Evolutionary conservation across 2,113 vertebrate genomes (phyloP).

Genomic region (Sitta europaea): DNA sequence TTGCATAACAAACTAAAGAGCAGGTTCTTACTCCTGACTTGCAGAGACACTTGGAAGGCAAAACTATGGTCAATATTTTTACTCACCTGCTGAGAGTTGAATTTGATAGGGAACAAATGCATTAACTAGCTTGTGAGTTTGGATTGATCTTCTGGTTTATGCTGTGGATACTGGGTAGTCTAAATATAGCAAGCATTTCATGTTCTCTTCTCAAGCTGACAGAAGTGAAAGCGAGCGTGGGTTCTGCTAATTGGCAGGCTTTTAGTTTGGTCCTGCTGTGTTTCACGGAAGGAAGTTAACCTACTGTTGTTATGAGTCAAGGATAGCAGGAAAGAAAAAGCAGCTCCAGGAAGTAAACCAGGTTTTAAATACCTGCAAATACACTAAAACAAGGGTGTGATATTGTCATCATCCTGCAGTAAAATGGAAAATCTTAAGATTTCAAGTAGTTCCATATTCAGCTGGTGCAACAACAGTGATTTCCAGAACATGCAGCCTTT

Average conservation of each 20-base stretch:
- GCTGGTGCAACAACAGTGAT: not conserved
- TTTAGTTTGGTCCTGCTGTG: not conserved
- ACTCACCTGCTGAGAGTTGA: not conserved
- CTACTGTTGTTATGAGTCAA: not conserved
- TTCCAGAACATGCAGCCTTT: not conserved
- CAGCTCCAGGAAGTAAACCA: not conserved
- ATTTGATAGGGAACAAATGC: not conserved
- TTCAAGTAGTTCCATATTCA: not conserved
- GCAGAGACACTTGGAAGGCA: not conserved
- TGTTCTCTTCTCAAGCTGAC: not conserved
- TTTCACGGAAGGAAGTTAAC: not conserved
- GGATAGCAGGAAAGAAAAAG: not conserved
- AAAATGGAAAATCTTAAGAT: not conserved
- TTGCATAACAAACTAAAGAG: not conserved
- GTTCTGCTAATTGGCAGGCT: not conserved
- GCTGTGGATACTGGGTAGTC: not conserved
- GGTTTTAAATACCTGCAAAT: not conserved
- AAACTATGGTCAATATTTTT: fast-evolving
- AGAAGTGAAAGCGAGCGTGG: not conserved
- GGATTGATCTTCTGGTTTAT: not conserved
- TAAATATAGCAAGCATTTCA: not conserved
- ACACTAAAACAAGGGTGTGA: not conserved
- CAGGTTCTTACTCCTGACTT: not conserved
- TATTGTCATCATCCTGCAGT: not conserved
- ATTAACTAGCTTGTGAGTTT: not conserved